Evolutionary conservation across 1,140 invertebrate species (phyloP).

Genomic region (Orius insidiosus): DNA sequence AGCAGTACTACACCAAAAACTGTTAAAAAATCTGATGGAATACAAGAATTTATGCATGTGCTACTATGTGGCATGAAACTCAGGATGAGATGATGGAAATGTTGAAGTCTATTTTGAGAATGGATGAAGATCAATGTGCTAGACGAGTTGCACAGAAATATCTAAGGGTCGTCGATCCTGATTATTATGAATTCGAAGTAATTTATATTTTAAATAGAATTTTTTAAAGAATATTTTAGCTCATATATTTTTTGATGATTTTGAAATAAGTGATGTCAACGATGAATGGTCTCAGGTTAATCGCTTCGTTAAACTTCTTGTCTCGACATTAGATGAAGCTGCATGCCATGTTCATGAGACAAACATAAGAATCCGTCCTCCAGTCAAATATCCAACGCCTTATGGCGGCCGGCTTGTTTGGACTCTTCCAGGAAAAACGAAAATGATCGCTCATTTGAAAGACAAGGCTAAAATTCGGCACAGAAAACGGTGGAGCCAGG

Average conservation of each 20-base stretch:
- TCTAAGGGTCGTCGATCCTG: slow-evolving; percentile 78
- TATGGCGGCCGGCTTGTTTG: slow-evolving; percentile 90
- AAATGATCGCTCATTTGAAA: slow-evolving; percentile 92
- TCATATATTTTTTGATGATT: slow-evolving; percentile 98
- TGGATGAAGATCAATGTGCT: slow-evolving; percentile 91
- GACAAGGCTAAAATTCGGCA: slow-evolving; percentile 94
- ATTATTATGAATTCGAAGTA: slow-evolving; percentile 96
- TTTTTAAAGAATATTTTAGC: slow-evolving; percentile 40
- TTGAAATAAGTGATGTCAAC: slow-evolving; percentile 87
- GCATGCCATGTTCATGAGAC: slow-evolving; percentile 90
- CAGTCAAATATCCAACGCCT: slow-evolving; percentile 83
- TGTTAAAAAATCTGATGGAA: slow-evolving; percentile 74
- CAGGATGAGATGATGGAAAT: slow-evolving; percentile 92
- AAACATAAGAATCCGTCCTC: slow-evolving; percentile 52
- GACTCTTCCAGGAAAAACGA: slow-evolving; percentile 92
- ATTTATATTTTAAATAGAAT: slow-evolving; percentile 23
- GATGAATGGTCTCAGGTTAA: slow-evolving; percentile 90
- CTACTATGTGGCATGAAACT: slow-evolving; percentile 98
- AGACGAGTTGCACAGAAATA: slow-evolving; percentile 83
- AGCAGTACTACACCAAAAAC: slow-evolving; percentile 59
- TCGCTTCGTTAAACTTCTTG: slow-evolving; percentile 86
- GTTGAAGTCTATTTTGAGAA: slow-evolving; percentile 67
- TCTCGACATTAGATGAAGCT: slow-evolving; percentile 85
- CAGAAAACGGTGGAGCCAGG: slow-evolving; percentile 80
- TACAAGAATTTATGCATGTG: slow-evolving; percentile 92